Evolutionary conservation across 2,888 invertebrate species (phyloP), one percentile per base, ranked within the genome.

Genomic region (Sinelater perroti): DNA sequence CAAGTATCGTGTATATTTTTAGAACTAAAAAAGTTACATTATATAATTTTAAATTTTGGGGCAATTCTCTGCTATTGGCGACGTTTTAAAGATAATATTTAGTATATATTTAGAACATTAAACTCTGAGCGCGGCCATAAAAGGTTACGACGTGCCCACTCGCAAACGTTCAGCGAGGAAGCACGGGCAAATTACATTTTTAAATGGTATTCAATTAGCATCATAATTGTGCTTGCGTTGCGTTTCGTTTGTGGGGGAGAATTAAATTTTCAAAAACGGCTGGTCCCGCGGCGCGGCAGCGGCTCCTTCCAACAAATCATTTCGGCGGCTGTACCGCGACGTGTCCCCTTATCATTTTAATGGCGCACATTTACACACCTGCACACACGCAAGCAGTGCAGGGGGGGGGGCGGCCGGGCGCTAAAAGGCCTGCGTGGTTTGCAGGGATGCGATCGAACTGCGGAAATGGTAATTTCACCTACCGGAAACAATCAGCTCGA

Each of bases 401-500:
- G 21, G 18, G 21, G n/a, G 2, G 5, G 14, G 18, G 6, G n/a
- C 26, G 8, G 18, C 18, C 3, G 31, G n/a, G 42, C 16, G 30
- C 40, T 11, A 40, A 28, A n/a, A n/a, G n/a, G n/a, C n/a, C n/a
- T n/a, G n/a, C n/a, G n/a, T n/a, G 33, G 36, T 31, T 5, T 38
- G 13, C 7, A 42, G 46, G 44, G 49, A 52, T 47, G 40, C 20
- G 20, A 20, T 33, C 11, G 26, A 20, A 60, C 44, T 47, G 17
- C 63, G 67, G 69, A 68, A 63, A 64, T 64, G 61, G 67, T 64
- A 62, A 69, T 69, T 67, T 68, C 64, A 61, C 62, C 38, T 47
- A 55, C 65, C 67, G 69, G 69, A 69, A 66, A 65, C 65, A 69
- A 69, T 67, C 66, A 67, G 64, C 61, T 55, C 57, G 24, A 24